phyloP scores from a whole-genome alignment of 2,888 invertebrate genomes.

The Tanytarsus gracilentus region DNA sequence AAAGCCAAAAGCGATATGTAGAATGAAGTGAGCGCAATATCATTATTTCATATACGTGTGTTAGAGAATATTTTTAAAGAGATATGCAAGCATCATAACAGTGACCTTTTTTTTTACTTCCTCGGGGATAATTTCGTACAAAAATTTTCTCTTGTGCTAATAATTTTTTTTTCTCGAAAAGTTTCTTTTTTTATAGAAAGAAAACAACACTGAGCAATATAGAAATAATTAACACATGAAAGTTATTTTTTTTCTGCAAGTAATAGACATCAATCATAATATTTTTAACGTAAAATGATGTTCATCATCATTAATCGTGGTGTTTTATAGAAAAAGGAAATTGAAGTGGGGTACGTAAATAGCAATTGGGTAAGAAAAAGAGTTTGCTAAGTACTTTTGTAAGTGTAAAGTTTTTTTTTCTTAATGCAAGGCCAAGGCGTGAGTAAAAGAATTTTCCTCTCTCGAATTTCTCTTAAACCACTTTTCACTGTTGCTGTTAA shows the following conservation, averaged over 20 bases:
- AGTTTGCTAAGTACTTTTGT: conserved; percentile 7
- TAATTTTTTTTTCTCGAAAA: no score
- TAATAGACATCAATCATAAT: conserved; percentile 9
- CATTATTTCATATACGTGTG: no score
- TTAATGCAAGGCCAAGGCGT: conserved; percentile 12
- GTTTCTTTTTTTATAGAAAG: no score
- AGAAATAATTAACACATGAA: conserved; percentile 6
- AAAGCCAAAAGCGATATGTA: no score
- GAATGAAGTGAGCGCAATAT: no score
- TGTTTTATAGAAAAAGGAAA: background rate
- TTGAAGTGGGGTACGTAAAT: background rate
- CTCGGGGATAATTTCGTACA: no score
- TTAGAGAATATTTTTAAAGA: no score
- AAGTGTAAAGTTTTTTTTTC: no score
- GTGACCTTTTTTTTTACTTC: no score
- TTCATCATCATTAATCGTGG: background rate
- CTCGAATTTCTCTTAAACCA: background rate
- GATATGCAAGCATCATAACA: no score
- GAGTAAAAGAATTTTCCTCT: conserved; percentile 2
- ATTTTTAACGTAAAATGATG: background rate
- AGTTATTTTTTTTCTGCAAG: background rate
- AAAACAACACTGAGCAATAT: conserved; percentile 5
- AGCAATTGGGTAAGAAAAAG: background rate
- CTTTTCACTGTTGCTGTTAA: background rate
- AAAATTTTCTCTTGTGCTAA: no score